phyloP scores from a whole-genome alignment of 2,797 vertebrate species.

The Siniperca obscura region DNA sequence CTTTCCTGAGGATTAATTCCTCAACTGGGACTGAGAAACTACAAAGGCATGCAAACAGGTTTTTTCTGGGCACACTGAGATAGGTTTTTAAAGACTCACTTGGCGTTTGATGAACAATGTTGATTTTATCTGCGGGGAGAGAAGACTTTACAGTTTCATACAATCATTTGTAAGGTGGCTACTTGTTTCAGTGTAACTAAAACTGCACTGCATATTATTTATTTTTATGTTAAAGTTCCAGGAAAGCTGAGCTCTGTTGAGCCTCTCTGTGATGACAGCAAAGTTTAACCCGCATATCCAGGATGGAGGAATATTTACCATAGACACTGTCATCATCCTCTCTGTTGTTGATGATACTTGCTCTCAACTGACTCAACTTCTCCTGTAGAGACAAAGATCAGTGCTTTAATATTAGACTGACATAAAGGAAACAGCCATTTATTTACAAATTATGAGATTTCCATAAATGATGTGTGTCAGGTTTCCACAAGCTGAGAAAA shows the following conservation, averaged over 20 bases:
- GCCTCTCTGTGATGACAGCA: constrained; percentile 39
- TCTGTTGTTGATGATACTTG: constrained; percentile 64
- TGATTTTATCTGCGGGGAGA: constrained; percentile 83
- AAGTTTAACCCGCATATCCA: constrained; percentile 33
- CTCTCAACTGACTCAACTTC: constrained; percentile 75
- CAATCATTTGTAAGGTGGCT: constrained; percentile 37
- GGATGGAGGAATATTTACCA: constrained; percentile 72
- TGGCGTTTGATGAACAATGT: constrained; percentile 81
- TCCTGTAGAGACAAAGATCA: constrained; percentile 68
- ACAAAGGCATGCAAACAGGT: constrained; percentile 67
- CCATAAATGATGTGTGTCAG: constrained; percentile 8
- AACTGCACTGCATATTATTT: constrained; percentile 1
- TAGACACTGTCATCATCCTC: constrained; percentile 75
- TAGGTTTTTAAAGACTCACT: constrained; percentile 76
- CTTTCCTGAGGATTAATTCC: constrained; percentile 64
- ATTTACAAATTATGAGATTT: constrained; percentile 23
- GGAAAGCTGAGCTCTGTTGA: constrained; percentile 31
- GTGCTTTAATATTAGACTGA: background rate
- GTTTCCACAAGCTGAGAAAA: constrained; percentile 20
- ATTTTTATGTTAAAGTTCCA: constrained; percentile 19
- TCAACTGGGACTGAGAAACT: constrained; percentile 53
- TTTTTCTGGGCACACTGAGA: constrained; percentile 40
- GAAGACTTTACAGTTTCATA: constrained; percentile 46
- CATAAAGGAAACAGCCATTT: background rate
- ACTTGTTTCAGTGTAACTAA: constrained; percentile 6